Evolutionary conservation across 2,888 invertebrate genomes (phyloP).

Genomic region (Tubulanus polymorphus): DNA sequence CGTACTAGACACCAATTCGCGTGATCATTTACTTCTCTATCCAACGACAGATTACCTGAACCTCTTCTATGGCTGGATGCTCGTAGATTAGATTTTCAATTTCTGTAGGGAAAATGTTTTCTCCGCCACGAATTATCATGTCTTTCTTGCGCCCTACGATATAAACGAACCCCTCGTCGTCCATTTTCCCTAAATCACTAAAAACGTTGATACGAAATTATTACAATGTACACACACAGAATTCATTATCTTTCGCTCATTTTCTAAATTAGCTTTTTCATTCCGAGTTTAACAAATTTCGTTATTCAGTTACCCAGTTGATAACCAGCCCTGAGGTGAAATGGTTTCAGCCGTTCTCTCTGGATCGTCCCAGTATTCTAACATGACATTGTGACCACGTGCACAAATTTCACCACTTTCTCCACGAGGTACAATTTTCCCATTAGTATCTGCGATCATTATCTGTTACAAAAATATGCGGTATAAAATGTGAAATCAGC

Average conservation of each 20-base stretch:
- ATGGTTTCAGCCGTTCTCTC: neutral
- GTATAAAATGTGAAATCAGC: no score
- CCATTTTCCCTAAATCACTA: slow-evolving; percentile 69
- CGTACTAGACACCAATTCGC: no score
- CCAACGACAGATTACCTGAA: no score
- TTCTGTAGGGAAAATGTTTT: slow-evolving; percentile 77
- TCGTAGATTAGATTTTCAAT: slow-evolving; percentile 72
- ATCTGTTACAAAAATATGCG: neutral
- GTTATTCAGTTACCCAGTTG: slow-evolving; percentile 12
- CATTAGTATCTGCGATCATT: neutral
- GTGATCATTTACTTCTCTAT: no score
- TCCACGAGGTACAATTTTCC: neutral
- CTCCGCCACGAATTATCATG: slow-evolving; percentile 75
- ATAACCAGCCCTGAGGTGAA: neutral
- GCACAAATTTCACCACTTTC: neutral
- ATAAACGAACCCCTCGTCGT: slow-evolving; percentile 66
- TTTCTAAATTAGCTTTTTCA: no score
- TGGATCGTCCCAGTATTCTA: neutral
- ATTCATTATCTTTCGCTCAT: no score
- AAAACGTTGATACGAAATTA: no score
- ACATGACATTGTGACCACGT: neutral
- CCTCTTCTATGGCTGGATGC: slow-evolving; percentile 71
- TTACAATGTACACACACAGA: no score
- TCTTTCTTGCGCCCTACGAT: slow-evolving; percentile 74
- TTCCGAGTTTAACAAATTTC: no score